Evolutionary conservation across 64 coral and sea anemone species (phyloP), one percentile per base, ranked within the genome.

Genomic region (Montipora capricornis): DNA sequence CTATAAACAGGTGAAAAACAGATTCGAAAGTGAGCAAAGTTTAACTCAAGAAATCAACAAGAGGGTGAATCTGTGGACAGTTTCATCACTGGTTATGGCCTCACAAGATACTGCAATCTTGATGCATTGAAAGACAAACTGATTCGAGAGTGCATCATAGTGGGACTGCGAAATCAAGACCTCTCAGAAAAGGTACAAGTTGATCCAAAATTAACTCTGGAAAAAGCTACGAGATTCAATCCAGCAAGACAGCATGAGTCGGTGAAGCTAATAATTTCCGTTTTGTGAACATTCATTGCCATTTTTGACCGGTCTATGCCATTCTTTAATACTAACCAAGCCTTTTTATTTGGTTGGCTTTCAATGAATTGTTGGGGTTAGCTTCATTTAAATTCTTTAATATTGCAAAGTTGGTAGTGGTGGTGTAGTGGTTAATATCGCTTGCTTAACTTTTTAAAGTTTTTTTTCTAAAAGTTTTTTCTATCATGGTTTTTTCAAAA

Each of bases 171-270:
- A 61, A 84, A 88, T 49, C 0, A 37, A 12, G 73, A 75, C 60
- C 20, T 94, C 46, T 89, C 84, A 5, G 85, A 94, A 64, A 94
- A 89, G 51, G 13, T 94, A 8, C 85, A 89, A 89, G 55, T 89
- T 12, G 87, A 94, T 4, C 55, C 93, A 13, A 75, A 88, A n/a
- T 14, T 94, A 13, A 89, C 93, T 24, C 68, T 90, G 77, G 87
- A 82, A 80, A 88, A 69, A 24, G 83, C 76, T 50, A 78, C 69
- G 59, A 80, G 2, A 37, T 37, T 37, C 37, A 37, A 20, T 68
- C 52, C 20, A 48, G 85, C 84, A 24, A 73, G 61, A 55, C 78
- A 89, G 70, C 79, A 74, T 16, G 82, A 93, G 79, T 49, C 2
- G 71, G 52, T 55, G 78, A 94, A 73, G 50, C 80, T 37, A 37